A percentile compares a stretch with the other conserved stretches of the same genome.
These are phyloP conservation scores for Thaumatotibia leucotreta DNA, from an alignment of 1,140 invertebrate species.

Conservation along the genomic window DNA sequence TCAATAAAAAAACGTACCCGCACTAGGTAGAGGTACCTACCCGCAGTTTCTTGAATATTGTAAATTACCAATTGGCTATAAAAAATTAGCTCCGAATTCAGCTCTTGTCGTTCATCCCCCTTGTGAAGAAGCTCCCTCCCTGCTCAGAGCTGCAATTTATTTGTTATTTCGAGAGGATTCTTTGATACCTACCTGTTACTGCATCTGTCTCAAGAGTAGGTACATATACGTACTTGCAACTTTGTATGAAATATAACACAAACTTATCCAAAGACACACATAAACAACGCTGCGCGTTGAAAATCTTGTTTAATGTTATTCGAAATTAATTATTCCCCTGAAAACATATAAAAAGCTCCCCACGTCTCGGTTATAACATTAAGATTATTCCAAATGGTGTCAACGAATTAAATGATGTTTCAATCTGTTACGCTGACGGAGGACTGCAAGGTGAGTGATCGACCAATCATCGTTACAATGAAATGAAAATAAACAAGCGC, in stretches of 20 bases:
- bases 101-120: conserved; percentile 57
- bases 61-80: no score
- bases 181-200: no score
- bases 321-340: neutral
- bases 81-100: no score
- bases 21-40: no score
- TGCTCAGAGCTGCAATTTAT: no score
- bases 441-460: neutral
- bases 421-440: neutral
- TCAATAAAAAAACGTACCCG: no score
- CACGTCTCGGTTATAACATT: neutral
- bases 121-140: conserved; percentile 35
- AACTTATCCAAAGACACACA: neutral
- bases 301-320: neutral
- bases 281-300: neutral
- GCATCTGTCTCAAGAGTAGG: no score
- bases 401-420: neutral
- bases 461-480: neutral
- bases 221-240: no score
- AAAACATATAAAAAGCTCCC: neutral
- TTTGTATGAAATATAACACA: neutral
- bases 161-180: no score
- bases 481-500: conserved; percentile 1
- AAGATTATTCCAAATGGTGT: neutral
- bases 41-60: no score